Base-by-base conservation (phyloP, 2,113 vertebrate species). In the Hemiprocne comata region DNA sequence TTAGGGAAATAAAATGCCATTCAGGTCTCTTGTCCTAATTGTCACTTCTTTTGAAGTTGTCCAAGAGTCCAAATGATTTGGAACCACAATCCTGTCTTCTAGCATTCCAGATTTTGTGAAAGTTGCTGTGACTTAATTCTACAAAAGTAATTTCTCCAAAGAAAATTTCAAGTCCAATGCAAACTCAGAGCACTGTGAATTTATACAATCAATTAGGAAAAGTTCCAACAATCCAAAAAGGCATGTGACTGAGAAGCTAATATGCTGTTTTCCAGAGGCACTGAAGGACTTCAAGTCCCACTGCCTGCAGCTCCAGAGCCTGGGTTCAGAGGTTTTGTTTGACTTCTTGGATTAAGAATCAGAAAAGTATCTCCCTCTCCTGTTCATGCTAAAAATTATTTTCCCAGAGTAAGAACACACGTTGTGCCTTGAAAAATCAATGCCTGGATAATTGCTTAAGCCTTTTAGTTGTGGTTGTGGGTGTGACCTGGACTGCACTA, bases 61-160 rank as follows among this genome's bases (percentile, higher is more conserved):
- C 60, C 25, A 61, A 44, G 61, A 51, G 36, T 57, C n/a, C 67
- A 26, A 58, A 48, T 50, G 40, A 40, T 60, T 87, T 67, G 53
- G 38, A 93, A 71, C 3, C 2, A 62, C 0, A 0, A 33, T 40
- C 2, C 0, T 54, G 25, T 48, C 88, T 95, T 86, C 38, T 40
- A 34, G 31, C 28, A 60, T 46, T 85, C 24, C 36, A n/a, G 50
- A 40, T 42, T 53, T 50, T 2, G 2, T 54, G 53, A 7, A 85
- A 87, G 44, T 71, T 48, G 33, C 36, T 19, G 8, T 18, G n/a
- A 72, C 24, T 88, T 75, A 34, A 67, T 73, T n/a, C 42, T 64
- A 50, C 29, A 85, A 19, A 14, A 38, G 20, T 48, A 28, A 55
- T 36, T 86, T 84, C 50, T 87, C 38, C 51, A 70, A 84, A 78